A percentile compares a stretch with the other conserved stretches of the same genome.
Conservation (phyloP, 2,888 invertebrate species). For the Drosophila quinaria region DNA sequence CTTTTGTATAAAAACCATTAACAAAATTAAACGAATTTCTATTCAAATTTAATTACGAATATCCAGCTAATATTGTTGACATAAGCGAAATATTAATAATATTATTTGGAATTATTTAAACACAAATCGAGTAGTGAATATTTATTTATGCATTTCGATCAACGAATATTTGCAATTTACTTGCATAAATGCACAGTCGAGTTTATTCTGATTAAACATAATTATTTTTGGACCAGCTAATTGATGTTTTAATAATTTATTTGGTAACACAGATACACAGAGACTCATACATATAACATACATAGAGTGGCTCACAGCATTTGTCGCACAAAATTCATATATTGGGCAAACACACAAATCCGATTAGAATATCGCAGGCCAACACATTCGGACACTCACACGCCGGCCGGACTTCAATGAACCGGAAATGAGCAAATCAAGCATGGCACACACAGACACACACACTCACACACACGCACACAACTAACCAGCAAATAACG, state of each 20-base stretch:
- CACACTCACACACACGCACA: constrained; percentile 21
- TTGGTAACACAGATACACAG: constrained; percentile 6
- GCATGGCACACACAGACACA: constrained; percentile 46
- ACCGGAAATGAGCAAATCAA: constrained; percentile 78
- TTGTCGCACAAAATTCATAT: constrained; percentile 55
- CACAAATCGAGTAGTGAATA: constrained; percentile 29
- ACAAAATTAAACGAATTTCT: constrained; percentile 16
- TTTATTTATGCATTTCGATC: constrained; percentile 44
- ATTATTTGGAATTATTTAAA: constrained; percentile 20
- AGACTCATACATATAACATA: neutral
- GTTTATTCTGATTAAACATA: constrained; percentile 35
- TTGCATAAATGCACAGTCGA: constrained; percentile 26
- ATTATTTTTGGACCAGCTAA: constrained; percentile 60
- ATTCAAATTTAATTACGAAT: neutral
- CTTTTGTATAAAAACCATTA: constrained; percentile 1
- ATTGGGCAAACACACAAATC: constrained; percentile 67
- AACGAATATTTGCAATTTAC: constrained; percentile 27
- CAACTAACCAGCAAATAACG: constrained; percentile 41
- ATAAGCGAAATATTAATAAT: constrained; percentile 14
- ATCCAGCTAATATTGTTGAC: neutral
- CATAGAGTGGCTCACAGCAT: constrained; percentile 12
- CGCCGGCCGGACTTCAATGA: constrained; percentile 65
- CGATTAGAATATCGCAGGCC: constrained; percentile 73
- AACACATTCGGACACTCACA: constrained; percentile 52
- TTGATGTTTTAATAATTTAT: constrained; percentile 75